Base-by-base conservation (phyloP, 2,888 invertebrate genomes). In the Pemphredon lugubris region DNA sequence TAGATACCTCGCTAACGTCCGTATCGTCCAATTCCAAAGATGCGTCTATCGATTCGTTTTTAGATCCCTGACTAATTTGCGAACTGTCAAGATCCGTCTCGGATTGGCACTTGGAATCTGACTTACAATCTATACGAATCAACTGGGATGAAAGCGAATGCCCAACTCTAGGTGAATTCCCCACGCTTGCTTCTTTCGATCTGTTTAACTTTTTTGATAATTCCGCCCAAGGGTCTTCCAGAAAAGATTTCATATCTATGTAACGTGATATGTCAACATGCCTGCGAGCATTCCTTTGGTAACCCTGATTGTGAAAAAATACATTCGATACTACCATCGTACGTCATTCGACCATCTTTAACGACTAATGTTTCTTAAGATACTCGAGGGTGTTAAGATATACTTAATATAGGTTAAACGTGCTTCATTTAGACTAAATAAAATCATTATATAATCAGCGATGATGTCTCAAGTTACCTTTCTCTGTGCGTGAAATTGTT, bases 151-250 rank as follows among this genome's bases (percentile, higher is more conserved):
- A 34, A 9, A 34, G 18, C 1, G 14, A 45, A 14, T 20, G 40
- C 48, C 67, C 54, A 37, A 18, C 6, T 5, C 48, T 44, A 20
- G 14, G 5, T 1, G 21, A 50, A 14, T 63, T 34, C 11, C 26
- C 45, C 11, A 5, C 30, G 4, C 48, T 54, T 3, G 13, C 20
- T 13, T 63, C 63, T 34, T 48, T 48, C 0, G 47, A 58, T 3
- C 51, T 14, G 13, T 63, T 61, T 14, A 79, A 68, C 50, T 80
- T 78, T 47, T 65, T 58, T n/a, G 61, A 48, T 55, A 86, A 77
- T 37, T 83, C 75, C n/a, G 75, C 73, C 87, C 87, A 87, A 2
- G 87, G 87, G 75, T 87, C 86, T 58, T 87, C 86, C 20, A 87
- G 75, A 23, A 84, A 80, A 6, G 82, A 83, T 58, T 60, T 61